Evolutionary conservation across 2,888 invertebrate genomes (phyloP).

Genomic region (Allacma fusca): DNA sequence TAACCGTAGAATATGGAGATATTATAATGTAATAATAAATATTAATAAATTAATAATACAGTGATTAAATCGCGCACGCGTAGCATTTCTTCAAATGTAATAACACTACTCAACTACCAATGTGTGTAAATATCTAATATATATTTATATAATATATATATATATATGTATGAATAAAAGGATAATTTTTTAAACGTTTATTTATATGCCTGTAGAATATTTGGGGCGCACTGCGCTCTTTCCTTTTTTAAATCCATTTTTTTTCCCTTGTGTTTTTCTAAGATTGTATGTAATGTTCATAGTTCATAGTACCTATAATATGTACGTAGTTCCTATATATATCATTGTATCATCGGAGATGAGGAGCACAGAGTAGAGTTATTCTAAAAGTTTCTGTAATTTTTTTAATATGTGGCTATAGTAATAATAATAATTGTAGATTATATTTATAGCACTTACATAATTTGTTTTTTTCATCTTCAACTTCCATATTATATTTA

Average conservation of each 20-base stretch:
- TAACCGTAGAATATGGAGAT: constrained; percentile 2
- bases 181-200: not conserved
- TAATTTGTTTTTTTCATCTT: not conserved
- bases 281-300: not conserved
- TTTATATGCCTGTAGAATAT: not conserved
- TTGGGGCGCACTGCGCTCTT: constrained; percentile 37
- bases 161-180: constrained; percentile 5
- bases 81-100: not conserved
- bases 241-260: not conserved
- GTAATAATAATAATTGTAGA: not conserved
- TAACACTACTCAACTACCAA: not conserved
- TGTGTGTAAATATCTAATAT: constrained; percentile 3
- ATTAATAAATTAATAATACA: constrained; percentile 43
- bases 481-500: not conserved
- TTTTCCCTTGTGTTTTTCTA: not conserved
- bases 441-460: not conserved
- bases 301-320: no score
- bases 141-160: not conserved
- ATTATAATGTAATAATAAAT: constrained; percentile 26
- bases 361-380: not conserved
- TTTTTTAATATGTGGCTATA: not conserved
- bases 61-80: constrained; percentile 41
- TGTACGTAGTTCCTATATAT: no score
- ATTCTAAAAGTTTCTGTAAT: not conserved
- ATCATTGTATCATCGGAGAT: no score